Evolutionary conservation across 2,888 invertebrate genomes (phyloP).

Genomic region (Eudasyphora cyanicolor): DNA sequence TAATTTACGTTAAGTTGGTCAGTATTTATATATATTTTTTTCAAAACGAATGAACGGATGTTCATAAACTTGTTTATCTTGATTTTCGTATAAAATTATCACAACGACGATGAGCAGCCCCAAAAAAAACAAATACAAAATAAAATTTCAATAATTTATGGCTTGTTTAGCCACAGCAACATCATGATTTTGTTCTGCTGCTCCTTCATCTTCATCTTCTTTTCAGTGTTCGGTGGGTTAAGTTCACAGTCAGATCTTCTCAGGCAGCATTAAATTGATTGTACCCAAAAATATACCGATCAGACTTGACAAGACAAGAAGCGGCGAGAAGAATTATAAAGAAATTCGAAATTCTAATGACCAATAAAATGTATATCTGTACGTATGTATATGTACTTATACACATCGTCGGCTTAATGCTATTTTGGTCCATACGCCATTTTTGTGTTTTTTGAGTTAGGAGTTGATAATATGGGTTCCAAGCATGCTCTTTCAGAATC

Average conservation of each 20-base stretch:
- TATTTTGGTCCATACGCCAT: no score
- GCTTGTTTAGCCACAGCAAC: not conserved
- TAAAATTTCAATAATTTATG: not conserved
- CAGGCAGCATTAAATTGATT: not conserved
- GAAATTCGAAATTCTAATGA: not conserved
- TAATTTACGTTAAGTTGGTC: constrained; percentile 49
- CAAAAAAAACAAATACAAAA: not conserved
- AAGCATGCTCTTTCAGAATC: no score
- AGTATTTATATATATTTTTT: constrained; percentile 30
- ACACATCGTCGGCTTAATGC: no score
- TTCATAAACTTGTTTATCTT: constrained; percentile 25
- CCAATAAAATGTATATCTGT: not conserved
- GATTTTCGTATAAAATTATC: not conserved
- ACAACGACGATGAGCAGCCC: not conserved
- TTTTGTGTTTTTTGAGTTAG: no score
- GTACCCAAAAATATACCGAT: not conserved
- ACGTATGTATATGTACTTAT: no score
- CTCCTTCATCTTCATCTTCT: no score
- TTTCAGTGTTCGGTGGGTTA: not conserved
- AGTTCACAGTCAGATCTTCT: not conserved
- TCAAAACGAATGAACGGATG: not conserved
- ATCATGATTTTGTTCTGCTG: no score
- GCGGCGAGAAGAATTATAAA: not conserved
- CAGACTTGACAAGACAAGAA: not conserved
- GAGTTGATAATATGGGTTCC: no score